Evolutionary conservation across 2,113 vertebrate genomes (phyloP).

Genomic region (Calyptommatus sinebrachiatus): DNA sequence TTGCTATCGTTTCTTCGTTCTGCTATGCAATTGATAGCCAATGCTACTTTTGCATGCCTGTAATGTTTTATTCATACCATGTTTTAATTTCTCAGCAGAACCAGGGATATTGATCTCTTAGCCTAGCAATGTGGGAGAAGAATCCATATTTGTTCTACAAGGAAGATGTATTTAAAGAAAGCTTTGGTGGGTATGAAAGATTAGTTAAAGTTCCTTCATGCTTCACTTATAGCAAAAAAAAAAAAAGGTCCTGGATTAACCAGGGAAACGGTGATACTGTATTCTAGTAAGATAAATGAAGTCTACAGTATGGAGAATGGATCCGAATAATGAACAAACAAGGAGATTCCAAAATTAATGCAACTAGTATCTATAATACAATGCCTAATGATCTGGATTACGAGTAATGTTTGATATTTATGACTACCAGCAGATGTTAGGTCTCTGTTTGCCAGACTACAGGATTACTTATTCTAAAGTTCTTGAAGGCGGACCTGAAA

Average conservation of each 20-base stretch:
- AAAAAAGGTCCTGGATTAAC: background rate
- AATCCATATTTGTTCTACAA: constrained; percentile 16
- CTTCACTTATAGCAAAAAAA: background rate
- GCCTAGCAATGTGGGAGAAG: background rate
- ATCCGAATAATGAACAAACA: no score
- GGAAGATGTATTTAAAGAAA: constrained; percentile 5
- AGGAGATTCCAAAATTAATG: no score
- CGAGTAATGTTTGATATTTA: no score
- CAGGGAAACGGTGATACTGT: background rate
- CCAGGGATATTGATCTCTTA: constrained; percentile 12
- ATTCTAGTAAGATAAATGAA: no score
- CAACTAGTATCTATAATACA: no score
- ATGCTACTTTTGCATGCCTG: background rate
- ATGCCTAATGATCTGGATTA: no score
- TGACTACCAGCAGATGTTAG: no score
- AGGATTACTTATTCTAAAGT: no score
- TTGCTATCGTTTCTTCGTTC: background rate
- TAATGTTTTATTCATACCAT: background rate
- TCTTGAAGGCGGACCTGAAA: no score
- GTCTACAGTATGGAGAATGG: no score
- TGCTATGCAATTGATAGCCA: constrained; percentile 6
- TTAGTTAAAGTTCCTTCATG: background rate
- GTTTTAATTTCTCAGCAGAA: constrained; percentile 28
- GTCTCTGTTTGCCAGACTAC: no score
- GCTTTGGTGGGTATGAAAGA: background rate